phyloP scores from a whole-genome alignment of 2,113 vertebrate genomes.

The Meleagris gallopavo region DNA sequence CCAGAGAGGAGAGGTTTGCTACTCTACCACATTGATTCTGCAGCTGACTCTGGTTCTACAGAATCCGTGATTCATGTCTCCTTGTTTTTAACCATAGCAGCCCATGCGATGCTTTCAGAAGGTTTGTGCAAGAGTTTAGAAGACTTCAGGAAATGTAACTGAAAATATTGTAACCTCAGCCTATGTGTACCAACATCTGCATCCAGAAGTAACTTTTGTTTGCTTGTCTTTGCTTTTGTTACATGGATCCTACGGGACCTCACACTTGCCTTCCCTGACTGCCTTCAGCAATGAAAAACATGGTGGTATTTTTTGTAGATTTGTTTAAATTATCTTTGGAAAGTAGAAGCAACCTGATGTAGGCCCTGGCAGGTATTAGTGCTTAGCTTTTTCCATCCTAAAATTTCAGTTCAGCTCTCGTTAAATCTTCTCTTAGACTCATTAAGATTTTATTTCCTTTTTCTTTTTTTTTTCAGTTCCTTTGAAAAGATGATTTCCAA shows the following conservation, averaged over 20 bases:
- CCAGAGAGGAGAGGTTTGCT: background rate
- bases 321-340: background rate
- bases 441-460: background rate
- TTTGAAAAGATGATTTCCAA: background rate
- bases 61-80: background rate
- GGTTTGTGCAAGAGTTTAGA: background rate
- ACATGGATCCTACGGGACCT: background rate
- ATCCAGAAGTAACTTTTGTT: background rate
- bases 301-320: rapidly evolving
- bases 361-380: background rate
- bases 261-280: background rate
- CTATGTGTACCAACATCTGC: background rate
- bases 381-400: background rate
- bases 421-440: background rate
- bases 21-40: background rate
- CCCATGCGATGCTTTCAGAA: background rate
- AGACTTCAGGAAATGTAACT: background rate
- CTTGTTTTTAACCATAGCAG: background rate
- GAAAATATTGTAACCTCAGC: background rate
- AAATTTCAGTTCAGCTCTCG: background rate
- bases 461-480: background rate
- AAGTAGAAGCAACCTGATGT: background rate
- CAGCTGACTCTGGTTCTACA: background rate
- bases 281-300: background rate
- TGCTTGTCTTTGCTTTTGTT: background rate